Percentiles rank a stretch among this genome's conserved stretches.
Evolutionary conservation across 2,888 invertebrate genomes (phyloP).

Genomic region (Scrobipalpa atriplicella): DNA sequence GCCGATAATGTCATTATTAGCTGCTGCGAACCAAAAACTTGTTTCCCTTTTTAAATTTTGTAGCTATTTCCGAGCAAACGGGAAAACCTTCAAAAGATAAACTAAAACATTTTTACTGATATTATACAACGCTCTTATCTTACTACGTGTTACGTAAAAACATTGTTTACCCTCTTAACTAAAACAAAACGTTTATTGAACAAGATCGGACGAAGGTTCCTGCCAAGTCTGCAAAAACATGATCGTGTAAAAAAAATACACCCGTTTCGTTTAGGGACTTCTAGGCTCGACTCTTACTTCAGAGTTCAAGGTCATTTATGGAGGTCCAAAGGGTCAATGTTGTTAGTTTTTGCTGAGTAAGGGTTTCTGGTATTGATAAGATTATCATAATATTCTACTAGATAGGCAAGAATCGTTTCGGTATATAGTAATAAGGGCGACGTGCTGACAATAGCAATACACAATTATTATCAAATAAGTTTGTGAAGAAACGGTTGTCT

Average conservation of each 20-base stretch:
- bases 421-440: too few relatives aligned
- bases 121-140: too few relatives aligned
- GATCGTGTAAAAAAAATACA: neutral
- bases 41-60: too few relatives aligned
- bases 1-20: too few relatives aligned
- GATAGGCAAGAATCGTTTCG: neutral
- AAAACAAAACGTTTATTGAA: neutral
- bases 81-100: too few relatives aligned
- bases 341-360: neutral
- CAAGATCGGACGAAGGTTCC: neutral
- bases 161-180: neutral
- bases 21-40: too few relatives aligned
- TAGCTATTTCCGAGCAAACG: too few relatives aligned
- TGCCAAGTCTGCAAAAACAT: neutral
- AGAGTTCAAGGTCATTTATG: neutral
- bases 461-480: too few relatives aligned
- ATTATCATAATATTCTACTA: neutral
- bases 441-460: too few relatives aligned
- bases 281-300: constrained; percentile 10
- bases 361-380: neutral
- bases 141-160: too few relatives aligned
- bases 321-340: neutral
- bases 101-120: too few relatives aligned
- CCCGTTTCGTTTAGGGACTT: constrained; percentile 4
- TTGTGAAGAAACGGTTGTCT: too few relatives aligned